A percentile compares a stretch with the other conserved stretches of the same genome.
phyloP scores from a whole-genome alignment of 2,888 invertebrate genomes.

The Smittia sp. region DNA sequence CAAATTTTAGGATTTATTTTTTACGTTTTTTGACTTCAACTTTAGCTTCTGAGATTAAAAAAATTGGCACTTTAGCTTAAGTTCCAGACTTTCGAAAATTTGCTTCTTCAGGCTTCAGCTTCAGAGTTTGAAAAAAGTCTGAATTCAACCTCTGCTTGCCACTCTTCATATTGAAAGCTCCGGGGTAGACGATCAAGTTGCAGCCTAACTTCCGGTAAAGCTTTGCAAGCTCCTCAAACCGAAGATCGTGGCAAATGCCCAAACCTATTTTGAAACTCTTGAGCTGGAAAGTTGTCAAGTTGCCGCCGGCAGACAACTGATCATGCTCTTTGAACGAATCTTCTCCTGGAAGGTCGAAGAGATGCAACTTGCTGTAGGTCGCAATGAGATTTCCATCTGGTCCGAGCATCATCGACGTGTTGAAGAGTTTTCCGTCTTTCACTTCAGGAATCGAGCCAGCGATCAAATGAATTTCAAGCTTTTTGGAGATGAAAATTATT shows the following conservation, averaged over 20 bases:
- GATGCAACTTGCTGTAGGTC: constrained; percentile 84
- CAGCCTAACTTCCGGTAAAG: constrained; percentile 73
- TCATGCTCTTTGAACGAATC: constrained; percentile 89
- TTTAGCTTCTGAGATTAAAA: too few relatives aligned
- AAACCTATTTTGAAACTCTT: constrained; percentile 74
- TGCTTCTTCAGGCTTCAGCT: too few relatives aligned
- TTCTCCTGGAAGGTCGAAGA: constrained; percentile 89
- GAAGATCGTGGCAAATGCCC: constrained; percentile 93
- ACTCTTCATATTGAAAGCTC: constrained; percentile 91
- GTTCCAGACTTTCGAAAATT: too few relatives aligned
- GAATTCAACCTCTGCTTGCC: too few relatives aligned
- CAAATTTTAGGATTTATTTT: too few relatives aligned
- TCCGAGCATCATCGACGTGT: constrained; percentile 86
- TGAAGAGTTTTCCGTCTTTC: constrained; percentile 64
- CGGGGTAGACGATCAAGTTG: constrained; percentile 84
- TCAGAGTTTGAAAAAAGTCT: too few relatives aligned
- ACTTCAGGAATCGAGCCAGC: constrained; percentile 89
- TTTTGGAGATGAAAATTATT: constrained; percentile 64
- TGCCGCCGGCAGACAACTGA: constrained; percentile 70
- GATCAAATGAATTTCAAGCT: constrained; percentile 73
- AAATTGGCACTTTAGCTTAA: too few relatives aligned
- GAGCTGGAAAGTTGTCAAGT: constrained; percentile 70
- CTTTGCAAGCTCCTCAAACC: constrained; percentile 85
- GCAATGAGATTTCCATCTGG: constrained; percentile 73
- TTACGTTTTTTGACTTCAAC: too few relatives aligned